Base-by-base conservation (phyloP, 2,888 invertebrate species). In the Aspidiotus rigidus region DNA sequence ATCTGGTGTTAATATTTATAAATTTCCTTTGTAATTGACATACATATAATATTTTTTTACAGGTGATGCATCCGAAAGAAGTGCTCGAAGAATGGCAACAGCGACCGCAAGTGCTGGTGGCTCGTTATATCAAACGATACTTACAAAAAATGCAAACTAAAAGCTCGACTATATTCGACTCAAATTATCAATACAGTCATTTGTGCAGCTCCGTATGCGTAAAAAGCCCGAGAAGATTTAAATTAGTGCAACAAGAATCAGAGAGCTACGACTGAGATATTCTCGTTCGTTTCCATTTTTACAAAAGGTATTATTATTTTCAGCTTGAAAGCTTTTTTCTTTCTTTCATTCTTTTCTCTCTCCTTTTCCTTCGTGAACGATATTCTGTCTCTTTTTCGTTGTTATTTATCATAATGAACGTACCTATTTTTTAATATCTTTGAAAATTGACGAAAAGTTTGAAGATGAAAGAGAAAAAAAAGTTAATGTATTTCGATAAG, bases 11-110 rank as follows among this genome's bases (percentile, higher is more conserved):
- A 3, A 28, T 28, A 5, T 59, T 53, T n/a, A n/a, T 53, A 5
- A 53, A 15, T 53, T 10, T 53, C 55, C 54, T 53, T 28, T 53
- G 0, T 53, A 11, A 53, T 63, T 63, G 16, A 17, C n/a, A 54
- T 49, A 49, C n/a, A 13, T 49, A 13, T 49, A 49, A 3, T 49
- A 49, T 49, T 9, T 11, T 53, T 11, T 71, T 73, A 16, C 80
- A 91, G 90, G 90, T 93, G 0, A 82, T 88, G 74, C 86, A 91
- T 9, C 89, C 93, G 10, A 92, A 93, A 77, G 91, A 93, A 78
- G 90, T 91, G 0, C 79, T 95, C 77, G 85, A 91, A 76, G 91
- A 93, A 77, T 95, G 92, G 90, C 93, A 95, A 77, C 84, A 86
- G 74, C 83, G 94, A 72, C 95, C 96, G 0, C 93, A 93, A 75